Percentiles rank a stretch among this genome's conserved stretches.
Conservation (phyloP, 2,888 invertebrate species). For the Orchesellides sinensis region DNA sequence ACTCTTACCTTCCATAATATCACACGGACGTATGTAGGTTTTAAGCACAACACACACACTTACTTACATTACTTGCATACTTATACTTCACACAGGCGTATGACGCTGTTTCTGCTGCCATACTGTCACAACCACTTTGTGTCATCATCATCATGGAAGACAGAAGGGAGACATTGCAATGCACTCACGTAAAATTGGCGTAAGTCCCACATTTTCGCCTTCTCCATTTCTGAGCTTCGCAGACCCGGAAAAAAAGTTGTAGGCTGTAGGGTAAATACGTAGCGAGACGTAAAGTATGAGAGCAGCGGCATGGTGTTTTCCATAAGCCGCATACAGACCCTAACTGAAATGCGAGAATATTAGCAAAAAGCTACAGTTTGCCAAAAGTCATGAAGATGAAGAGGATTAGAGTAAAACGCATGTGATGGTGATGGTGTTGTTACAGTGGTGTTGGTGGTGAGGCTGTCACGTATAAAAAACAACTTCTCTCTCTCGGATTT, state of each 20-base stretch:
- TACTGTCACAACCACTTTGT: slow-evolving; percentile 14
- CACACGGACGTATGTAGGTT: too few species aligned
- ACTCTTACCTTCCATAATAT: too few species aligned
- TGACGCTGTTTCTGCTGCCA: neutral
- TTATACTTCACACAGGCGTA: neutral
- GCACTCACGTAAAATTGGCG: slow-evolving; percentile 59
- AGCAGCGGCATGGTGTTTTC: too few species aligned
- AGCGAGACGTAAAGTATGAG: too few species aligned
- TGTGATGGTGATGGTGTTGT: slow-evolving; percentile 45
- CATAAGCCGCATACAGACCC: too few species aligned
- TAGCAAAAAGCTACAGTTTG: slow-evolving; percentile 23
- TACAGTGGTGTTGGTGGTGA: too few species aligned
- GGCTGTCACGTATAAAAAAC: too few species aligned
- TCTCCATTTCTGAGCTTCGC: neutral
- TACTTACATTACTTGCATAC: neutral
- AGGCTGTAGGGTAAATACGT: neutral
- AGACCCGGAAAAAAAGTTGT: neutral
- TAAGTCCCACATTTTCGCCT: slow-evolving; percentile 46
- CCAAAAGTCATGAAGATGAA: slow-evolving; percentile 61
- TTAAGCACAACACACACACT: neutral
- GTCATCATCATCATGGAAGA: slow-evolving; percentile 42
- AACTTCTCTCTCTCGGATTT: too few species aligned
- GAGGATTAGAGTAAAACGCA: slow-evolving; percentile 46
- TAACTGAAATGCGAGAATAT: too few species aligned
- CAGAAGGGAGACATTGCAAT: slow-evolving; percentile 55